Base-by-base conservation (phyloP, 2,888 invertebrate species). In the Pristionchus arcanus region DNA sequence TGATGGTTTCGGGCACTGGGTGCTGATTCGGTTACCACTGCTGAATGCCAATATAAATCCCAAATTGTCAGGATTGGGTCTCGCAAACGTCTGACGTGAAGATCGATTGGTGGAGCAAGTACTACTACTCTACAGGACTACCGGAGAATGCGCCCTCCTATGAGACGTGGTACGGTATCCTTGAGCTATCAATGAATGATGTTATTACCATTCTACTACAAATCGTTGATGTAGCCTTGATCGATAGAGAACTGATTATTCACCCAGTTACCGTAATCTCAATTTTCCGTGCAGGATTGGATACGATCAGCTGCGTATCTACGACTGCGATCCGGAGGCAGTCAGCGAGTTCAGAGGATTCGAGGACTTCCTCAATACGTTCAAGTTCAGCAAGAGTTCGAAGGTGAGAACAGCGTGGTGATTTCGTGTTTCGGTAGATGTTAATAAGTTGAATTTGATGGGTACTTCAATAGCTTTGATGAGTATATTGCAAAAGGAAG, bases 41-140 rank as follows among this genome's bases (percentile, higher is more conserved):
- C n/a, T n/a, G n/a, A n/a, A n/a, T n/a, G n/a, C n/a, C n/a, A n/a
- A n/a, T n/a, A n/a, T n/a, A 5, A 7, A 28, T 13, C 5, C n/a
- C 15, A 13, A n/a, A 28, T 25, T 74, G 28, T 42, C n/a, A 84
- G 84, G 87, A 87, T 34, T 55, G 34, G 63, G 19, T 63, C 31
- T 77, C 89, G 15, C 59, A 66, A 9, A 37, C 49, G 37, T 63
- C 86, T 2, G 89, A 89, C n/a, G 37, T 55, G 77, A 91, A 90
- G 16, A 90, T 97, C 93, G 98, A 98, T 95, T 98, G 98, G 98
- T 98, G 98, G 98, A 97, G 98, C 0, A 98, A 98, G 95, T 98
- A 98, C 95, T 98, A 98, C 95, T 97, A 97, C 25, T 98, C 98
- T 0, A 96, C 97, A 25, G 98, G 98, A 94, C 96, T 96, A 85